A percentile compares a stretch with the other conserved stretches of the same genome.
These are phyloP conservation scores for Lobophora halterata DNA, from an alignment of 2,888 invertebrate species.

Conservation along the genomic window DNA sequence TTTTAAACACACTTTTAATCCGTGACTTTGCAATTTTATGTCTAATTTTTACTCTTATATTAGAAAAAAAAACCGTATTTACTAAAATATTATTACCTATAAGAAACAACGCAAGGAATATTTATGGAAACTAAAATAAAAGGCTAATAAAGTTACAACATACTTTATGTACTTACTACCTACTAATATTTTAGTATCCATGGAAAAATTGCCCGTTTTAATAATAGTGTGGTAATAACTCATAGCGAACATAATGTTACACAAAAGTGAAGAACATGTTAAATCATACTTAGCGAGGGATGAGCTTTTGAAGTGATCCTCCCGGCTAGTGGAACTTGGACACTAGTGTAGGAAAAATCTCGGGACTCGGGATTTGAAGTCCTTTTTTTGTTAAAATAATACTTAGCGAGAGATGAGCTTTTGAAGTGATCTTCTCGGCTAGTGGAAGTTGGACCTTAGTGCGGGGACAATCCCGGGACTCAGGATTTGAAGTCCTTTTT, in stretches of 20 bases:
- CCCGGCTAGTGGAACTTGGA: slow-evolving; percentile 34
- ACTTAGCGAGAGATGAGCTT: slow-evolving; percentile 33
- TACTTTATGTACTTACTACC: too few species aligned
- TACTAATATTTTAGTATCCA: too few species aligned
- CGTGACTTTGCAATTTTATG: too few species aligned
- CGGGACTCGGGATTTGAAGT: slow-evolving; percentile 19
- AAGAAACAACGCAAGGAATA: too few species aligned
- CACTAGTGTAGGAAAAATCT: slow-evolving; percentile 37
- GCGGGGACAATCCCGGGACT: slow-evolving; percentile 10
- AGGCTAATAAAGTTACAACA: too few species aligned
- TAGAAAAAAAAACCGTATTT: too few species aligned
- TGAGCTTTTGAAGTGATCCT: slow-evolving; percentile 35
- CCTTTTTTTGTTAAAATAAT: neutral
- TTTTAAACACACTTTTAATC: too few species aligned
- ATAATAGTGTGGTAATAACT: neutral
- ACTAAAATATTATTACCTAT: too few species aligned
- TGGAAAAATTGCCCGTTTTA: too few species aligned
- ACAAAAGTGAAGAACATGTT: slow-evolving; percentile 26
- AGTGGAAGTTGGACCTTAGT: slow-evolving; percentile 37
- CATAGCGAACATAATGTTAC: slow-evolving; percentile 4
- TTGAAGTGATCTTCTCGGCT: slow-evolving; percentile 32
- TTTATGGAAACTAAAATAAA: too few species aligned
- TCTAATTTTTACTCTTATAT: too few species aligned
- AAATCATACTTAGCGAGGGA: slow-evolving; percentile 33
- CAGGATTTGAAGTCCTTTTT: slow-evolving; percentile 6